Evolutionary conservation across 2,888 invertebrate genomes (phyloP).

Genomic region (Dysmachus trigonus): DNA sequence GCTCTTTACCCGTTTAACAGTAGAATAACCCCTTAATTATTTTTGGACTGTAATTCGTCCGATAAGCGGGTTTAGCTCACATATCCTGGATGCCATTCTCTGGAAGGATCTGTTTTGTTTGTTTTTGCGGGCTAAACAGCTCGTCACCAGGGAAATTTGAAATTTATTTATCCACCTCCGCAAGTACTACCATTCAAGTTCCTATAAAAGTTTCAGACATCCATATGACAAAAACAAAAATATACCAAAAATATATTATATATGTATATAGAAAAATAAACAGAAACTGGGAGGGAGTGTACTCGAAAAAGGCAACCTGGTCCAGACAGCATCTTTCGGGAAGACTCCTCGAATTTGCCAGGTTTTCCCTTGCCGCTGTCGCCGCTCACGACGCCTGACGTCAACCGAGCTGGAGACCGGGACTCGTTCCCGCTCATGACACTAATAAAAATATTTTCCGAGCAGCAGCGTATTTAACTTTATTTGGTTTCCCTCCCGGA

Average conservation of each 20-base stretch:
- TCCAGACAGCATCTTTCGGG: neutral
- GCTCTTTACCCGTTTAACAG: too few species aligned
- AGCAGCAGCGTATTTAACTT: constrained; percentile 32
- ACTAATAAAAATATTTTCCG: constrained; percentile 41
- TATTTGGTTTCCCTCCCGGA: constrained; percentile 19
- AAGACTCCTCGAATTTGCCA: neutral
- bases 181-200: neutral
- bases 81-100: neutral
- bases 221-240: neutral
- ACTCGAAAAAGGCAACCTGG: neutral
- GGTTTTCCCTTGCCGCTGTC: neutral
- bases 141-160: constrained; percentile 31
- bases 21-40: too few species aligned
- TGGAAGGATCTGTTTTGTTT: neutral
- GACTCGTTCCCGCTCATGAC: constrained; percentile 1
- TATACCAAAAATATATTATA: neutral
- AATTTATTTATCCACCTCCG: constrained; percentile 28
- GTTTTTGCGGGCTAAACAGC: neutral
- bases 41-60: neutral
- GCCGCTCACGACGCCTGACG: too few species aligned
- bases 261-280: neutral
- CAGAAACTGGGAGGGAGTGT: neutral
- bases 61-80: constrained; percentile 1
- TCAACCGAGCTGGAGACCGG: neutral
- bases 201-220: neutral